These are phyloP conservation scores for Protonibea diacanthus DNA, from an alignment of 2,797 vertebrate species.

Conservation along the genomic window DNA sequence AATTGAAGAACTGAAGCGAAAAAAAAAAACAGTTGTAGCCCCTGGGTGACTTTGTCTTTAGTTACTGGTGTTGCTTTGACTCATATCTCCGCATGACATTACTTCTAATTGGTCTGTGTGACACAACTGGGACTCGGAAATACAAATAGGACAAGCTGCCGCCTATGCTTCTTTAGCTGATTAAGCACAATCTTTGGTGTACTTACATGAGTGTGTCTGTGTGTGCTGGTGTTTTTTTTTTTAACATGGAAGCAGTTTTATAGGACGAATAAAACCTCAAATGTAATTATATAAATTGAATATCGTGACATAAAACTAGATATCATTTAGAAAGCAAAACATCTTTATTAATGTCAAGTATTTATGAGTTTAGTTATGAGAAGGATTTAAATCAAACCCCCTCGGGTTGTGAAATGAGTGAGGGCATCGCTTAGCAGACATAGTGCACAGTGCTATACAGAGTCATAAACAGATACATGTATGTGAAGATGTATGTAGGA, in stretches of 20 bases:
- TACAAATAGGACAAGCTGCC: constrained; percentile 38
- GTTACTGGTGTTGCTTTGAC: constrained; percentile 38
- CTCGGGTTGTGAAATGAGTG: not conserved
- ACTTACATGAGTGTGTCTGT: not conserved
- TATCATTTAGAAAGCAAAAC: not conserved
- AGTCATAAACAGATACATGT: not conserved
- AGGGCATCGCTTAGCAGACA: not conserved
- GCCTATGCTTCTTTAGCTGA: constrained; percentile 21
- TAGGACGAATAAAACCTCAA: not conserved
- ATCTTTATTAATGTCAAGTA: not conserved
- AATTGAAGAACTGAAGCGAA: constrained; percentile 10
- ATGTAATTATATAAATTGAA: not conserved
- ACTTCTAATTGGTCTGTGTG: constrained; percentile 53
- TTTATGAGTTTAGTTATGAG: not conserved
- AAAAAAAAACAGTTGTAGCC: constrained; percentile 11
- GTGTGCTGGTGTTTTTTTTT: not conserved
- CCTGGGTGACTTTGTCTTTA: constrained; percentile 40
- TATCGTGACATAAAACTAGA: not conserved
- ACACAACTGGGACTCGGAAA: constrained; percentile 40
- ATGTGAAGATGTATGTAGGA: not conserved
- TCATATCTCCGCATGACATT: constrained; percentile 34
- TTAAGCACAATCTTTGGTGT: constrained; percentile 24
- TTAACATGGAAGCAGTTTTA: not conserved
- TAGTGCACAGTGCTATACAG: not conserved
- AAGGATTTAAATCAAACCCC: not conserved